Evolutionary conservation across 1,140 invertebrate genomes (phyloP).

Genomic region (Aphelenchoides fujianensis): DNA sequence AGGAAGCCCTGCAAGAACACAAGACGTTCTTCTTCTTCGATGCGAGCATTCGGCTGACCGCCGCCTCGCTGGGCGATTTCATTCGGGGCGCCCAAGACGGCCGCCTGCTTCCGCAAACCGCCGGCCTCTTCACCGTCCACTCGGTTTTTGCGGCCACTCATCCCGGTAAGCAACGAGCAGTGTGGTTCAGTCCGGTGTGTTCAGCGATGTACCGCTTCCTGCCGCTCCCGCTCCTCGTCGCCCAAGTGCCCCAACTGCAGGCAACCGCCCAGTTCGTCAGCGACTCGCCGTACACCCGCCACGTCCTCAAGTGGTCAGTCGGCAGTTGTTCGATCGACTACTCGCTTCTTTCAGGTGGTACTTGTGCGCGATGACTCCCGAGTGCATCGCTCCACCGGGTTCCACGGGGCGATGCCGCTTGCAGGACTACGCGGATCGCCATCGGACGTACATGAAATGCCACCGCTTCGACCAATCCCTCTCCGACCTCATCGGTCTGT

Average conservation of each 20-base stretch:
- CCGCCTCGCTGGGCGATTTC: background rate
- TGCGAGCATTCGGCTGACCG: background rate
- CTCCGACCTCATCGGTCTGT: background rate
- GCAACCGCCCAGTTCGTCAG: background rate
- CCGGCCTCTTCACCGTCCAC: background rate
- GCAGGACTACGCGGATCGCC: background rate
- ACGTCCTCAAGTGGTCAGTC: background rate
- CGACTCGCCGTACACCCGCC: slow-evolving; percentile 3
- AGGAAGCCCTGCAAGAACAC: background rate
- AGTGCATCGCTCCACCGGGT: slow-evolving; percentile 9
- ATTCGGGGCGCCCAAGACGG: background rate
- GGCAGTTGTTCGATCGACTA: background rate
- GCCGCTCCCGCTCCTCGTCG: background rate
- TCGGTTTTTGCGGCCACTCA: background rate
- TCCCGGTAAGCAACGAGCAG: background rate
- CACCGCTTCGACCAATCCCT: background rate
- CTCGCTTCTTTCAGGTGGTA: background rate
- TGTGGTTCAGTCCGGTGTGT: background rate
- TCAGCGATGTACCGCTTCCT: slow-evolving; percentile 2
- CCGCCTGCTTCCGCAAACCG: background rate
- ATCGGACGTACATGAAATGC: slow-evolving; percentile 4
- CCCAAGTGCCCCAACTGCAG: background rate
- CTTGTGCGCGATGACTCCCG: background rate
- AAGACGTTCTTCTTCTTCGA: background rate
- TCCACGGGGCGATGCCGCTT: background rate